Evolutionary conservation across 1,140 invertebrate species (phyloP), one percentile per base, ranked within the genome.

Genomic region (Brachionus rubens): DNA sequence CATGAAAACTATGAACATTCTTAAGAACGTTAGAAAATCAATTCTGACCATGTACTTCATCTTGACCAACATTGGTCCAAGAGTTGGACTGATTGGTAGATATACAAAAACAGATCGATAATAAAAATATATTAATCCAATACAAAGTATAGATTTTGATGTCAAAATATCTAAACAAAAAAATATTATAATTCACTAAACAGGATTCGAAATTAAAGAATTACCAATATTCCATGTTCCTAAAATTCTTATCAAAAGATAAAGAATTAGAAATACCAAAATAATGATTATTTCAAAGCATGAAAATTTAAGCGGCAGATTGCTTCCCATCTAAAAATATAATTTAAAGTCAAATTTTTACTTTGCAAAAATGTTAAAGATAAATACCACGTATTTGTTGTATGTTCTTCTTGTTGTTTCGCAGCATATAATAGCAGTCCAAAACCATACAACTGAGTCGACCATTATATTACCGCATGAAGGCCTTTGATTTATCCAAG

Each of bases 21-120:
- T 78, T 30, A 86, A 80, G 78, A 85, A 86, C 19, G 83, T 81
- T 6, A 83, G 77, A 79, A 86, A 85, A 78, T 86, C 85, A 52
- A 82, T 79, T 19, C 81, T 79, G 4, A 86, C 83, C 85, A 86
- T 85, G 70, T 81, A 78, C 30, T 80, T 82, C 26, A 86, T 83
- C 48, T 83, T 80, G 46, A 85, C 83, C 0, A 86, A 72, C 77
- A 85, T 81, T 3, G 84, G 84, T 36, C 85, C 85, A 3, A 86
- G 78, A 0, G 83, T 85, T 9, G 84, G 83, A 52, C 83, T 85
- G 26, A 86, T 85, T 1, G 85, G 85, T 3, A 86, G 77, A 77
- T 83, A 83, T 7, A 83, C 81, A 28, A 79, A 80, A 43, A 86
- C 80, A 12, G 84, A 78, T 21, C 85, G 79, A 77, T 84, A 86